Evolutionary conservation across 2,888 invertebrate species (phyloP).

Genomic region (Microplitis deprimator): DNA sequence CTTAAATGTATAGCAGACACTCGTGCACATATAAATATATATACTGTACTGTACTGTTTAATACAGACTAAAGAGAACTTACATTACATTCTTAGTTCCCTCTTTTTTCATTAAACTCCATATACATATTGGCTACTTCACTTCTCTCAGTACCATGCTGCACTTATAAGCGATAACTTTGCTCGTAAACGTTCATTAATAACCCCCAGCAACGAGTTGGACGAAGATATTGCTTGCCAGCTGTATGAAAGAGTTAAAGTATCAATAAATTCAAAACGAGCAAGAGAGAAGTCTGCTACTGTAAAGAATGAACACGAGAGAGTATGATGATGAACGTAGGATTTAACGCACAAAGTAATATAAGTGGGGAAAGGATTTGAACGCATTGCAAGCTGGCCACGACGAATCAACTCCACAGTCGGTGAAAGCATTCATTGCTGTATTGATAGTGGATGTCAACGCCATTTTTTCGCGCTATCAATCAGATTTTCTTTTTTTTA

Average conservation of each 20-base stretch:
- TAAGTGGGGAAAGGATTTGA: conserved; percentile 42
- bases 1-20: conserved; percentile 44
- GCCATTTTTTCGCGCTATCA: neutral
- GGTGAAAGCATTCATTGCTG: conserved; percentile 37
- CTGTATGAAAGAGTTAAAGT: neutral
- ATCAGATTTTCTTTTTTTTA: neutral
- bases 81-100: conserved; percentile 40
- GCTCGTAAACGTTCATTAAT: conserved; percentile 45
- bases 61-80: neutral
- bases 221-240: conserved; percentile 6
- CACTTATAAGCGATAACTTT: conserved; percentile 39
- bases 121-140: conserved; percentile 40
- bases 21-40: conserved; percentile 37
- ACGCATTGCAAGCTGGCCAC: conserved; percentile 37
- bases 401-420: conserved; percentile 40
- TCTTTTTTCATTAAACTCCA: conserved; percentile 10
- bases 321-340: conserved; percentile 8
- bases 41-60: neutral
- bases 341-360: conserved; percentile 21
- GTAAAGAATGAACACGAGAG: conserved; percentile 32
- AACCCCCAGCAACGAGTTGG: conserved; percentile 34
- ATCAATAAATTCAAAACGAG: conserved; percentile 3
- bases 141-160: conserved; percentile 44
- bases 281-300: conserved; percentile 9
- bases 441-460: conserved; percentile 31